Evolutionary conservation across 2,797 vertebrate genomes (phyloP).

Genomic region (Coranthus polyacanthus): DNA sequence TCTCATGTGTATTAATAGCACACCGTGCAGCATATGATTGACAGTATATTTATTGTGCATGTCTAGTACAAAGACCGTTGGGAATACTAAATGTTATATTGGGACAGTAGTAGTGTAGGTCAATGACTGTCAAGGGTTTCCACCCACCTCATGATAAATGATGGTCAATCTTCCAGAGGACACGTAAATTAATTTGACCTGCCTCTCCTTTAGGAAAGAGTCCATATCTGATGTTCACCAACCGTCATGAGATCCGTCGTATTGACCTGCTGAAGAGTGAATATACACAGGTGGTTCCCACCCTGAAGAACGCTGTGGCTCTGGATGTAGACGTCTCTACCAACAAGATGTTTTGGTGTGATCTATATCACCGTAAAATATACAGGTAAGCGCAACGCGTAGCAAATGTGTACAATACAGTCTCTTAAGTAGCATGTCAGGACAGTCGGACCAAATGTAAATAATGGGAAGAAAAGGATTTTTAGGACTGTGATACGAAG

Average conservation of each 20-base stretch:
- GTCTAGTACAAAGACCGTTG: not conserved
- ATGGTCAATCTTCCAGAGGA: not conserved
- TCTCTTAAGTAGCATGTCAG: too few relatives aligned
- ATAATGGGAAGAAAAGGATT: too few relatives aligned
- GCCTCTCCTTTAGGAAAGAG: slow-evolving; percentile 87
- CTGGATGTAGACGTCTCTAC: slow-evolving; percentile 95
- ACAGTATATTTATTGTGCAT: slow-evolving; percentile 7
- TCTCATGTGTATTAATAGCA: not conserved
- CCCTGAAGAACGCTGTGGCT: slow-evolving; percentile 96
- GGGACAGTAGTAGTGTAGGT: not conserved
- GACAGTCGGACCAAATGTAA: too few relatives aligned
- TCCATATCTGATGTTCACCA: slow-evolving; percentile 96
- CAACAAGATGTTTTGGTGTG: slow-evolving; percentile 98
- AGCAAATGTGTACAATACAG: not conserved
- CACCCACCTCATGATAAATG: slow-evolving; percentile 13
- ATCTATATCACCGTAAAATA: slow-evolving; percentile 95
- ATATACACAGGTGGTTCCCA: slow-evolving; percentile 93
- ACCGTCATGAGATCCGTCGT: slow-evolving; percentile 95
- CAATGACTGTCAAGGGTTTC: slow-evolving; percentile 7
- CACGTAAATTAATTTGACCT: not conserved
- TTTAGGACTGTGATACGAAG: too few relatives aligned
- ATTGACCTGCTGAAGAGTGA: slow-evolving; percentile 94
- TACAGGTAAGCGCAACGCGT: slow-evolving; percentile 87
- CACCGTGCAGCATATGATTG: slow-evolving; percentile 8
- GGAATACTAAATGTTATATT: slow-evolving; percentile 3